Evolutionary conservation across 2,797 vertebrate species (phyloP), one percentile per base, ranked within the genome.

Genomic region (Linurgus olivaceus): DNA sequence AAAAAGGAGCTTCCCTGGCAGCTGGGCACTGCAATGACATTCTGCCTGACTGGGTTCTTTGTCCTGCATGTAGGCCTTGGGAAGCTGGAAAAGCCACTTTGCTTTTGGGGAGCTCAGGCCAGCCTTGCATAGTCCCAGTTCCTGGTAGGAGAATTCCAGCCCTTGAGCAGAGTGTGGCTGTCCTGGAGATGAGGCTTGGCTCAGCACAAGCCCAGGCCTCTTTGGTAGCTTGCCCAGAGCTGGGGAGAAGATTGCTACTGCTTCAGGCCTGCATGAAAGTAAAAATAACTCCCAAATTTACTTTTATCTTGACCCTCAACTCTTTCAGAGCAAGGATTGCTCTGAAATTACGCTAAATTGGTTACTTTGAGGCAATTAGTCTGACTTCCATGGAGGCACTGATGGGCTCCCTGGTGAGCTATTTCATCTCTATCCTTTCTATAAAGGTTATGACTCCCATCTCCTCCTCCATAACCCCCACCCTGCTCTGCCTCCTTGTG

Each of bases 51-150:
- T 28, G 48, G 23, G 18, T 42, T 63, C 40, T 55, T 31, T 19
- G 4, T 40, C 2, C 3, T 17, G 11, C 9, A 1, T 6, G 11
- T 6, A 12, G 63, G 65, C 48, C 14, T 37, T 25, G 38, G 33
- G 17, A 68, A 75, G 31, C 42, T 90, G 67, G 16, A 52, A 38
- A 29, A 68, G 5, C 50, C 50, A 9, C 42, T 82, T 62, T 23
- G 37, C 58, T 73, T 89, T 67, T 58, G 33, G 31, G 44, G 31
- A 45, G 45, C 17, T 79, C 47, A 54, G 15, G 52, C 44, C 52
- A 55, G 6, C 26, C 20, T 38, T 15, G 1, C 1, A 1, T 2
- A 45, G 26, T 68, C 45, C 55, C 7, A 5, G 0, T 50, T 67
- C 54, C 55, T 44, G 44, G 29, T 12, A 28, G 68, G 33, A 67